Evolutionary conservation across 1,140 invertebrate genomes (phyloP).

Genomic region (Musca vetustissima): DNA sequence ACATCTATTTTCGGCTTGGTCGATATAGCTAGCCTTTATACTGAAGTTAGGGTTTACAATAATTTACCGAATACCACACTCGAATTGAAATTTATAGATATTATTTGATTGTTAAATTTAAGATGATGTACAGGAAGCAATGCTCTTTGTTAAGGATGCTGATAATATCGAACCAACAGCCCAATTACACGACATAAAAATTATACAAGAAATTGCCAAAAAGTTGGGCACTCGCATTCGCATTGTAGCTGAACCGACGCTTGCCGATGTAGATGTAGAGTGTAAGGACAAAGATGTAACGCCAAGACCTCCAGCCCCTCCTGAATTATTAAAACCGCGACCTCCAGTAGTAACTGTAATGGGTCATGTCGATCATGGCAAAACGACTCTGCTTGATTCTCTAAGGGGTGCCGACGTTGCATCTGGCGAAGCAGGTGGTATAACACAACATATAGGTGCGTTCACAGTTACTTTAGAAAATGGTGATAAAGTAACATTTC

Average conservation of each 20-base stretch:
- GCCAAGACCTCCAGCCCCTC: constrained; percentile 65
- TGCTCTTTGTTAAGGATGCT: constrained; percentile 66
- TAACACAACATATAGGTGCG: constrained; percentile 99
- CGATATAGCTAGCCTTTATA: too few species aligned
- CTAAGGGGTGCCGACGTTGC: constrained; percentile 86
- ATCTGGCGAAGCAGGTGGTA: constrained; percentile 94
- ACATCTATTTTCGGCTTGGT: too few species aligned
- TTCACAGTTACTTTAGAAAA: constrained; percentile 79
- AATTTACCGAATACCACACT: background rate
- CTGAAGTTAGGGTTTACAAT: background rate
- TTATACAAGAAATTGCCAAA: constrained; percentile 67
- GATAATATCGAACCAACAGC: constrained; percentile 55
- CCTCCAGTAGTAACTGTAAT: constrained; percentile 96
- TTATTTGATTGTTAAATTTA: constrained; percentile 40
- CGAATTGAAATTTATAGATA: too few species aligned
- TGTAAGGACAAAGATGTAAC: constrained; percentile 58
- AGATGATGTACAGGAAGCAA: constrained; percentile 71
- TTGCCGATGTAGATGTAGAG: constrained; percentile 46
- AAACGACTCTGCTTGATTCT: constrained; percentile 94
- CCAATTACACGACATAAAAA: constrained; percentile 59
- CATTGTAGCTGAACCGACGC: constrained; percentile 58
- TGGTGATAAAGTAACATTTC: constrained; percentile 83
- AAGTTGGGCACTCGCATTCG: constrained; percentile 65
- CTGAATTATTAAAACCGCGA: constrained; percentile 65
- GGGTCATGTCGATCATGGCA: constrained; percentile 99